phyloP scores from a whole-genome alignment of 1,140 invertebrate species.

The Neodiprion virginianus region DNA sequence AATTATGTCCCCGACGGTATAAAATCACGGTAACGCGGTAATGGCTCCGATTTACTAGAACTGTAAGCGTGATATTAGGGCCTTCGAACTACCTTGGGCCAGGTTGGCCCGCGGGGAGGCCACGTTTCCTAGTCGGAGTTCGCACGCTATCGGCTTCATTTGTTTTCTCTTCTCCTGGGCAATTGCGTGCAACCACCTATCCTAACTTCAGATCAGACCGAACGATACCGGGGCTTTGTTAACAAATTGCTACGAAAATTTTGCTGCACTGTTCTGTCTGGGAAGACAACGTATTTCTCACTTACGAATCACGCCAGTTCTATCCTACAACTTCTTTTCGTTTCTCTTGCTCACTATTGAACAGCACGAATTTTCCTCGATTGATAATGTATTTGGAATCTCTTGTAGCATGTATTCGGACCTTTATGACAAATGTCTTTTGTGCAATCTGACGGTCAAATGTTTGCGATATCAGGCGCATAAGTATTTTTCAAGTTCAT shows the following conservation, averaged over 20 bases:
- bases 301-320: neutral
- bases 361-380: no score
- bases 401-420: no score
- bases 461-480: no score
- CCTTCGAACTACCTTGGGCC: neutral
- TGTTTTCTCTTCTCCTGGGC: neutral
- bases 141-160: neutral
- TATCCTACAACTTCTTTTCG: no score
- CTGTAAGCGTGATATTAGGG: neutral
- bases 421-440: no score
- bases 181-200: neutral
- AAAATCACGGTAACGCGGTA: slow-evolving; percentile 4
- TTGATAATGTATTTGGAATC: no score
- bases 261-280: no score
- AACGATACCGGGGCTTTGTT: neutral
- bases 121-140: neutral
- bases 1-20: neutral
- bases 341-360: no score
- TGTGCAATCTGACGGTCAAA: no score
- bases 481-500: no score
- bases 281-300: neutral
- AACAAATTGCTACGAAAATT: neutral
- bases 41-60: neutral
- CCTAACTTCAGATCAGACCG: neutral
- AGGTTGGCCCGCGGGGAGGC: no score